Conservation (phyloP, 2,797 vertebrate genomes). For the Pogonophryne albipinna region DNA sequence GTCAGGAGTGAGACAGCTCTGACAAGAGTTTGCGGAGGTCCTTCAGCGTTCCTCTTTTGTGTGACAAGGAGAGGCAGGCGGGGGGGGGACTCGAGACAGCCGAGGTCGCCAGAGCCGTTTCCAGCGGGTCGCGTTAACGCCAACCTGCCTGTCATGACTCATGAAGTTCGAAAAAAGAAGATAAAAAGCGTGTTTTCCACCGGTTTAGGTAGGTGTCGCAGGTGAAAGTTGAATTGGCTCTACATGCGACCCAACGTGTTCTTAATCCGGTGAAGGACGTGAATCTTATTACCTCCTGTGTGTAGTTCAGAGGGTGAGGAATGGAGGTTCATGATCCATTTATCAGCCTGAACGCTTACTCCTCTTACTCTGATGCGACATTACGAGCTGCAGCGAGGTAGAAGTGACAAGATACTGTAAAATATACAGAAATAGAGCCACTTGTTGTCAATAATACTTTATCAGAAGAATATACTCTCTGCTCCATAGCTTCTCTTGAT, state of each 20-base stretch:
- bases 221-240: slow-evolving; percentile 55
- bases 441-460: not conserved
- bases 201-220: slow-evolving; percentile 31
- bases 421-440: not conserved
- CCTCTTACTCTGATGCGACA: slow-evolving; percentile 11
- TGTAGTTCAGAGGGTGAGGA: slow-evolving; percentile 29
- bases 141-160: slow-evolving; percentile 73
- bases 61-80: slow-evolving; percentile 68
- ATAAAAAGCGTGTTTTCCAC: not conserved
- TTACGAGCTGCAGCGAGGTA: slow-evolving; percentile 10
- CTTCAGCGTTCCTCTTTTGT: slow-evolving; percentile 56
- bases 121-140: slow-evolving; percentile 62
- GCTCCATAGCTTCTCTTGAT: too few species aligned
- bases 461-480: too few species aligned
- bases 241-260: slow-evolving; percentile 53
- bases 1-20: slow-evolving; percentile 75
- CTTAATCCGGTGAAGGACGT: slow-evolving; percentile 21
- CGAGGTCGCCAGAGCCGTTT: slow-evolving; percentile 58
- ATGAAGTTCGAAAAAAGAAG: slow-evolving; percentile 43
- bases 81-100: slow-evolving; percentile 52
- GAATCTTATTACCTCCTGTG: not conserved
- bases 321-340: slow-evolving; percentile 16
- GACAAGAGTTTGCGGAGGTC: slow-evolving; percentile 77
- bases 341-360: slow-evolving; percentile 18
- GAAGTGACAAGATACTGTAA: not conserved